phyloP scores from a whole-genome alignment of 2,797 vertebrate species.

The Cheirogaleus major region DNA sequence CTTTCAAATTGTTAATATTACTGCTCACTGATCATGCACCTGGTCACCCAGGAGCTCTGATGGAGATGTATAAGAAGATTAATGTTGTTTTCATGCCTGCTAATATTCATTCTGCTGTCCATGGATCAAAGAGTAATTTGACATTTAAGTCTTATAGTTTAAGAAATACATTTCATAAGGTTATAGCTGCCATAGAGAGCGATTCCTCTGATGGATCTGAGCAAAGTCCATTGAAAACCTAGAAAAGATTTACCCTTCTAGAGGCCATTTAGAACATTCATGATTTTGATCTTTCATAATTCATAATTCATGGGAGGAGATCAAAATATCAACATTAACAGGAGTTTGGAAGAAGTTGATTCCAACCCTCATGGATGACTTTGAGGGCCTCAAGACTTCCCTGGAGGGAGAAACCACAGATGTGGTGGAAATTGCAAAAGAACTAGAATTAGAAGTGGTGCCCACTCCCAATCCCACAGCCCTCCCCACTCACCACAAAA shows the following conservation, averaged over 20 bases:
- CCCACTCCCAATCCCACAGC: too few species aligned
- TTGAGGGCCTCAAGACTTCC: background rate
- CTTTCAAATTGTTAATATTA: background rate
- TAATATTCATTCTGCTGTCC: background rate
- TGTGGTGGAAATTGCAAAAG: background rate
- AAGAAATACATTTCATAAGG: background rate
- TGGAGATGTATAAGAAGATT: background rate
- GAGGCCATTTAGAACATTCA: background rate
- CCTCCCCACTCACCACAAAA: too few species aligned
- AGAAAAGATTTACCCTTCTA: background rate
- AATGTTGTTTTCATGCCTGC: background rate
- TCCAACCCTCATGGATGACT: background rate
- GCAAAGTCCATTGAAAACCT: background rate
- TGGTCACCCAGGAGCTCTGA: background rate
- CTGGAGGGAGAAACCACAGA: background rate
- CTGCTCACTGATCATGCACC: background rate
- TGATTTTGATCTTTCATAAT: background rate
- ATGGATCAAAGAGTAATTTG: background rate
- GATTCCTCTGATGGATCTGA: background rate
- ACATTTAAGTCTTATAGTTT: background rate
- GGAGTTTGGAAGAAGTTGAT: background rate
- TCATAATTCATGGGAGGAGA: background rate
- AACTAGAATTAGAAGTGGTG: background rate
- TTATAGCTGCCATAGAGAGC: background rate
- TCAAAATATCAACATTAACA: background rate